Conservation (phyloP, 2,797 vertebrate species). For the Parambassis ranga region DNA sequence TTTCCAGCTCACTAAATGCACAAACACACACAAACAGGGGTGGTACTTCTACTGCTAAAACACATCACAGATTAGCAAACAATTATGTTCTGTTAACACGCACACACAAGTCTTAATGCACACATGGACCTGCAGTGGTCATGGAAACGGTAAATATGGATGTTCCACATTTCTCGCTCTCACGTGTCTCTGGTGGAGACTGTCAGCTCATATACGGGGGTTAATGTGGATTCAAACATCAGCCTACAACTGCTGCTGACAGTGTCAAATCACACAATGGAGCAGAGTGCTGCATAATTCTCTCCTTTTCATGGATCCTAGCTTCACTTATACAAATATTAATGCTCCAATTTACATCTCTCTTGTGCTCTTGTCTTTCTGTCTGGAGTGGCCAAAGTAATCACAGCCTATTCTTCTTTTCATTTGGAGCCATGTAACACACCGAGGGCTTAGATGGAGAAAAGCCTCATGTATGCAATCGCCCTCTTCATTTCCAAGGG, state of each 20-base stretch:
- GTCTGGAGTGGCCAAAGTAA: constrained; percentile 44
- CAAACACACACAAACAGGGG: constrained; percentile 19
- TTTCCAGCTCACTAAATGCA: constrained; percentile 48
- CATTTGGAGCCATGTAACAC: constrained; percentile 20
- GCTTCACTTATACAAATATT: constrained; percentile 53
- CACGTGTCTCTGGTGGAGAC: constrained; percentile 19
- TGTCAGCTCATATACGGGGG: constrained; percentile 23
- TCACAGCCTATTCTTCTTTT: constrained; percentile 36
- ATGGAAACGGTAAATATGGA: constrained; percentile 16
- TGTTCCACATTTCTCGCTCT: constrained; percentile 1
- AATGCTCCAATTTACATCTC: constrained; percentile 38
- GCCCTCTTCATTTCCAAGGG: constrained; percentile 20
- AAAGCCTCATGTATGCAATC: constrained; percentile 22
- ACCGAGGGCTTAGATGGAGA: not conserved
- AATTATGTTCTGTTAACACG: not conserved
- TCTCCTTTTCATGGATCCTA: constrained; percentile 26
- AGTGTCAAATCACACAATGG: constrained; percentile 31
- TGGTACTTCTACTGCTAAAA: constrained; percentile 22
- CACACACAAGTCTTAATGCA: not conserved
- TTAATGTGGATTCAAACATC: constrained; percentile 24
- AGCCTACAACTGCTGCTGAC: constrained; percentile 29
- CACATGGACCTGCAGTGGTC: constrained; percentile 9
- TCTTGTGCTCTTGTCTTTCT: constrained; percentile 21
- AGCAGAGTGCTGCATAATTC: constrained; percentile 46
- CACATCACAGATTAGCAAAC: constrained; percentile 25